phyloP scores from a whole-genome alignment of 2,797 vertebrate genomes.

The Takifugu rubripes region DNA sequence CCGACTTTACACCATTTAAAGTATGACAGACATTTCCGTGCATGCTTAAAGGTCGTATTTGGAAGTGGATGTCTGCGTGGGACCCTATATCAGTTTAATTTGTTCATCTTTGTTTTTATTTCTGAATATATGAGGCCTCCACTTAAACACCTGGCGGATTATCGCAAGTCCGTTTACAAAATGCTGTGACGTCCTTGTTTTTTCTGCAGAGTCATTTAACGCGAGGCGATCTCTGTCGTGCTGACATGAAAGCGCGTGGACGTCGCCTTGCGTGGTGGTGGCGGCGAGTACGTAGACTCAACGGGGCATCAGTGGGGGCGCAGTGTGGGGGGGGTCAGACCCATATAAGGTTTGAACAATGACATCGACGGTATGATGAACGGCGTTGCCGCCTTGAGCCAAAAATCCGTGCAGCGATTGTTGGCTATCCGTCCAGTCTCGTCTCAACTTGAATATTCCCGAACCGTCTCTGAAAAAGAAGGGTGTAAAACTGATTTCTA shows the following conservation, averaged over 20 bases:
- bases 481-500: no score
- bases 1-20: slow-evolving; percentile 48
- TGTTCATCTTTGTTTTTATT: slow-evolving; percentile 31
- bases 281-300: slow-evolving; percentile 42
- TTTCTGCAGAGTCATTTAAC: background rate
- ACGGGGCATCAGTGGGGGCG: slow-evolving; percentile 30
- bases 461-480: no score
- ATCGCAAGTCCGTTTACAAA: slow-evolving; percentile 14
- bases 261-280: slow-evolving; percentile 31
- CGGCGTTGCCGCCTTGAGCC: slow-evolving; percentile 42
- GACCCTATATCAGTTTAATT: slow-evolving; percentile 40
- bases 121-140: background rate
- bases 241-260: slow-evolving; percentile 52
- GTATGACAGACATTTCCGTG: slow-evolving; percentile 48
- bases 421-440: no score
- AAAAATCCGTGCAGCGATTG: slow-evolving; percentile 8
- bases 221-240: slow-evolving; percentile 24
- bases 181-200: slow-evolving; percentile 6
- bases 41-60: background rate
- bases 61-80: background rate
- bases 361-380: slow-evolving; percentile 38
- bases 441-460: no score
- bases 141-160: slow-evolving; percentile 13
- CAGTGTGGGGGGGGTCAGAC: slow-evolving; percentile 35
- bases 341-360: slow-evolving; percentile 34